Conservation (phyloP, 2,113 vertebrate genomes). For the Poeciliopsis retropinna region DNA sequence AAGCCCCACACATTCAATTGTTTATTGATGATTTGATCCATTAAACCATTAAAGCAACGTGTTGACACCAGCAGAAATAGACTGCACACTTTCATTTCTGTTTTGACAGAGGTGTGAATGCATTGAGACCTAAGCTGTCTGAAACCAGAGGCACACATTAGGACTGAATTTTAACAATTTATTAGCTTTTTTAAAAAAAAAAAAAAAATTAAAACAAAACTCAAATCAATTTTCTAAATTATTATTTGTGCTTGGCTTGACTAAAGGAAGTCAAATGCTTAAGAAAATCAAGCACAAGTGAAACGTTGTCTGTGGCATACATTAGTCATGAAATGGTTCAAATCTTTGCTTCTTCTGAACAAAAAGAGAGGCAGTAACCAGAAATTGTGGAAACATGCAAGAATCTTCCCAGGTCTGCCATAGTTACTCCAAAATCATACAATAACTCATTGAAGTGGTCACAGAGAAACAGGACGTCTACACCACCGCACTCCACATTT, state of each 20-base stretch:
- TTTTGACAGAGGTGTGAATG: slow-evolving; percentile 66
- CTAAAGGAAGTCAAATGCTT: neutral
- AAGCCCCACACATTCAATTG: slow-evolving; percentile 67
- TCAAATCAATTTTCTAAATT: neutral
- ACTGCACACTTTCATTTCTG: slow-evolving; percentile 50
- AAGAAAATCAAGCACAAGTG: neutral
- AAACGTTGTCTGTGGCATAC: neutral
- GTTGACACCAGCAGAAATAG: slow-evolving; percentile 72
- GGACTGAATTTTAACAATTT: slow-evolving; percentile 43
- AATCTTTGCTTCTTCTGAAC: too few relatives aligned
- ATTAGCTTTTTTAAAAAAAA: slow-evolving; percentile 41
- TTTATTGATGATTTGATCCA: slow-evolving; percentile 78
- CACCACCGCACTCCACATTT: too few relatives aligned
- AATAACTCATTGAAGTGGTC: too few relatives aligned
- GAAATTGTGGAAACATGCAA: too few relatives aligned
- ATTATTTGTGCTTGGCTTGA: too few relatives aligned
- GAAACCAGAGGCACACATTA: slow-evolving; percentile 12
- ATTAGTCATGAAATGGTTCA: too few relatives aligned
- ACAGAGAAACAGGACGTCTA: too few relatives aligned
- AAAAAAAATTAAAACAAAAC: slow-evolving; percentile 27
- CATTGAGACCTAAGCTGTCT: slow-evolving; percentile 47
- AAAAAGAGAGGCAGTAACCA: too few relatives aligned
- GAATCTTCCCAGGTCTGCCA: too few relatives aligned
- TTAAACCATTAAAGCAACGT: slow-evolving; percentile 65
- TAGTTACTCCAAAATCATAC: too few relatives aligned